Evolutionary conservation across 1,140 invertebrate genomes (phyloP).

Genomic region (Aricia agestis): DNA sequence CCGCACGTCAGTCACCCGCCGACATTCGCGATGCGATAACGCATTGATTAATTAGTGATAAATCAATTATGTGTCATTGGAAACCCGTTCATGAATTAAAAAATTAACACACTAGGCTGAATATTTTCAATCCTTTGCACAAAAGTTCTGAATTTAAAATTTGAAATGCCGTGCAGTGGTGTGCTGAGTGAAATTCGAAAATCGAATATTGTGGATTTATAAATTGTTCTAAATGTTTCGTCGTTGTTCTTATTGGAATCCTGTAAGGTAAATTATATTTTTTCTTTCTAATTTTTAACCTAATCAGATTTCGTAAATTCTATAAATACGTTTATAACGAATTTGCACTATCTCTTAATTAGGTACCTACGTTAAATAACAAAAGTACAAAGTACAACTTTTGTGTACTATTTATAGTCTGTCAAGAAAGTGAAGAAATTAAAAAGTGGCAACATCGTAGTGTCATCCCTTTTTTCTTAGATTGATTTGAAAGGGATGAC

Average conservation of each 20-base stretch:
- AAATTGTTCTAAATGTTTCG: constrained; percentile 7
- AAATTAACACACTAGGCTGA: neutral
- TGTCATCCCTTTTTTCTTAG: too few relatives aligned
- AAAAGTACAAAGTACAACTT: too few relatives aligned
- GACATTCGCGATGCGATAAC: constrained; percentile 36
- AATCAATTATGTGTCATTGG: constrained; percentile 13
- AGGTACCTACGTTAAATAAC: too few relatives aligned
- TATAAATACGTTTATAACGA: too few relatives aligned
- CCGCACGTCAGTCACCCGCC: constrained; percentile 43
- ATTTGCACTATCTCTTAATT: too few relatives aligned
- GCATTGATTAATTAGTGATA: constrained; percentile 23
- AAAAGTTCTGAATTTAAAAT: constrained; percentile 17
- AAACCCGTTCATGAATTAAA: constrained; percentile 25
- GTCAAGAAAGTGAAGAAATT: too few relatives aligned
- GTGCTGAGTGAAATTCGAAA: constrained; percentile 6
- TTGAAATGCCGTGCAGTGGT: constrained; percentile 3
- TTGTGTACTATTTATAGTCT: too few relatives aligned
- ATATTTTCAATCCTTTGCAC: neutral
- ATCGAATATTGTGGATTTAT: neutral
- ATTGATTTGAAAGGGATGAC: too few relatives aligned
- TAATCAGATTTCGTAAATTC: neutral
- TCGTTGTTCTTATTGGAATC: constrained; percentile 44
- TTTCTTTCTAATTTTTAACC: neutral
- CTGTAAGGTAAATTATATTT: constrained; percentile 47
- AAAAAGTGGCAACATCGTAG: too few relatives aligned